Percentiles rank a stretch among this genome's conserved stretches.
phyloP scores from a whole-genome alignment of 2,888 invertebrate species.

The Atethmia centrago region DNA sequence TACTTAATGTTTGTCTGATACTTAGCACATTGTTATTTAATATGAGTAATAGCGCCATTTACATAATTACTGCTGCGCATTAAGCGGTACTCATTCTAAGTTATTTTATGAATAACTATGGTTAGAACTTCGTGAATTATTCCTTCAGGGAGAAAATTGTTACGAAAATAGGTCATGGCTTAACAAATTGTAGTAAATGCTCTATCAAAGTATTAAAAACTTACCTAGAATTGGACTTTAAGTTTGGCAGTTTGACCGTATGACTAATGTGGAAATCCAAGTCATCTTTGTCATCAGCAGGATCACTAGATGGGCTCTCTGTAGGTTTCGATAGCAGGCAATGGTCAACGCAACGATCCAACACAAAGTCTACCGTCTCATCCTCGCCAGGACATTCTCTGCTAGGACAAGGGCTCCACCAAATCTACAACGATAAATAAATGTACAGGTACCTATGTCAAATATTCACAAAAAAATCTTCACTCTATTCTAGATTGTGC shows the following conservation, averaged over 20 bases:
- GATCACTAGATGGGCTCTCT: slow-evolving; percentile 82
- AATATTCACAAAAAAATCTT: too few species aligned
- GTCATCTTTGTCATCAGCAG: slow-evolving; percentile 87
- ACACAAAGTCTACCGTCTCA: slow-evolving; percentile 93
- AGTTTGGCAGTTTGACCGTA: slow-evolving; percentile 83
- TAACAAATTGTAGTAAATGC: background rate
- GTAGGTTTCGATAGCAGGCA: slow-evolving; percentile 90
- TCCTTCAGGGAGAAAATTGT: background rate
- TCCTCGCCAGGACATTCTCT: slow-evolving; percentile 94
- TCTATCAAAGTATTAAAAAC: background rate
- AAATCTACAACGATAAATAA: slow-evolving; percentile 89
- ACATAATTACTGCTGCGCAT: slow-evolving; percentile 50
- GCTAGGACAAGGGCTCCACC: slow-evolving; percentile 96
- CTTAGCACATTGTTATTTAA: slow-evolving; percentile 69
- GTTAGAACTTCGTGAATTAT: background rate
- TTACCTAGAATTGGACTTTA: slow-evolving; percentile 81
- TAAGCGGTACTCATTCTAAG: slow-evolving; percentile 22
- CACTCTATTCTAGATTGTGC: background rate
- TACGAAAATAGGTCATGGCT: slow-evolving; percentile 6
- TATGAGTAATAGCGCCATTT: slow-evolving; percentile 64
- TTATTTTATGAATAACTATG: background rate
- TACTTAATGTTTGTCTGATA: slow-evolving; percentile 64
- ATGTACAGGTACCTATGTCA: background rate
- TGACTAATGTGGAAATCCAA: slow-evolving; percentile 90
- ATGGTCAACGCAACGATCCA: slow-evolving; percentile 94